Base-by-base conservation (phyloP, 2,888 invertebrate genomes). In the Volucella inanis region DNA sequence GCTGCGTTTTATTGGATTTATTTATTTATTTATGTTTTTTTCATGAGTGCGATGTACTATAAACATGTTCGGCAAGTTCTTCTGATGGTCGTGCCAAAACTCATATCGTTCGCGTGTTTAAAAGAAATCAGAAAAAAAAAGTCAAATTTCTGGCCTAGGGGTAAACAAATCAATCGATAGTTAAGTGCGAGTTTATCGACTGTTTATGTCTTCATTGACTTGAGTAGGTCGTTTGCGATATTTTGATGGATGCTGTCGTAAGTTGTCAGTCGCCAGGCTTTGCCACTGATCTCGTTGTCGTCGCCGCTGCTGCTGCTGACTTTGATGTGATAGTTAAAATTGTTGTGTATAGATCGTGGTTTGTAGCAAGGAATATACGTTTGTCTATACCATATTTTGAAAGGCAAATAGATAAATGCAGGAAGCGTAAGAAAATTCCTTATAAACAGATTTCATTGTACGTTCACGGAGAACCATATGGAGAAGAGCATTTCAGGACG, bases 141-240 rank as follows among this genome's bases (percentile, higher is more conserved):
- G 50, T 55, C 55, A 14, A 43, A 31, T 65, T 54, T 72, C 54
- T n/a, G 39, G 50, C 11, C 62, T 45, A 67, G 45, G 57, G 49
- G 50, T 84, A 84, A 84, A 80, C 84, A 80, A 76, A 76, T 79
- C 75, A 80, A 80, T 80, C 62, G 80, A 80, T 71, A 54, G 67
- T 55, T 80, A 84, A 84, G 77, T 72, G 57, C 39, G 71, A 80
- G 75, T 80, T 84, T 84, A 80, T 80, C 49, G 65, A 50, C 62
- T 80, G 75, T 80, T 84, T 84, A 80, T 75, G 70, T 71, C 75
- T 75, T 80, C 49, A 70, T 67, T 38, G 75, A 43, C 43, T 61
- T 75, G 80, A 84, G 84, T 74, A 72, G 80, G 75, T 75, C 75
- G 75, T 79, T 84, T 79, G 50, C 65, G 64, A 71, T 79, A 57